Percentiles rank a stretch among this genome's conserved stretches.
Evolutionary conservation across 2,888 invertebrate genomes (phyloP).

Genomic region (Halictus quadricinctus): DNA sequence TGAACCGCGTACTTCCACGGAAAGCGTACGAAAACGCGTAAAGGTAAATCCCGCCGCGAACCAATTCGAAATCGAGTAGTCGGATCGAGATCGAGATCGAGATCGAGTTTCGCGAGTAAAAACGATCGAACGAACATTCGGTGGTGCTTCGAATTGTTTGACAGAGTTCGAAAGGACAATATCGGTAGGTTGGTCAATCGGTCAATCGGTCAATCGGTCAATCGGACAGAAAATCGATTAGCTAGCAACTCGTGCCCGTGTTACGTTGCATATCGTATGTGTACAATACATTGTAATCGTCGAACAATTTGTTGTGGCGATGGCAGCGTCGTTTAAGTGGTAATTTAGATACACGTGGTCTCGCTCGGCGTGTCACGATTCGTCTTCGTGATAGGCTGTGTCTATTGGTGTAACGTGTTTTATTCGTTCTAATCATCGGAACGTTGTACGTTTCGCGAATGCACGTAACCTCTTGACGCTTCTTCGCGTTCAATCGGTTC

Average conservation of each 20-base stretch:
- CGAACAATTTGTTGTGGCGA: conserved; percentile 7
- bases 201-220: neutral
- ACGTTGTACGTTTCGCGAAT: conserved; percentile 14
- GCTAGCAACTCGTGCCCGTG: neutral
- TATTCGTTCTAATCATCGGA: conserved; percentile 29
- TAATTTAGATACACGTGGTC: conserved; percentile 54
- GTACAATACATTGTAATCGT: conserved; percentile 27
- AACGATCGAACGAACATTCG: neutral
- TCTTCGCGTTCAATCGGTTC: neutral
- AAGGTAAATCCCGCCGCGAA: neutral
- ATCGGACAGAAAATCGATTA: neutral
- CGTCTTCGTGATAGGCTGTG: conserved; percentile 38
- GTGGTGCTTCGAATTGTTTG: neutral
- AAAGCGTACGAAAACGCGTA: neutral
- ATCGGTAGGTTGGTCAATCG: neutral
- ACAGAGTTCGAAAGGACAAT: neutral
- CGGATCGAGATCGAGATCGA: neutral
- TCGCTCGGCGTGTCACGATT: conserved; percentile 43
- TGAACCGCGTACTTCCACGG: neutral
- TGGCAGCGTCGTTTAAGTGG: conserved; percentile 41
- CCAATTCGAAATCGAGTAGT: neutral
- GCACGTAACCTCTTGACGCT: neutral
- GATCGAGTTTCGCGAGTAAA: neutral
- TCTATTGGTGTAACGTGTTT: conserved; percentile 11
- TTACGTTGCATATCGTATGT: neutral